A percentile compares a stretch with the other conserved stretches of the same genome.
phyloP scores from a whole-genome alignment of 2,888 invertebrate genomes.

The Furcula furcula region DNA sequence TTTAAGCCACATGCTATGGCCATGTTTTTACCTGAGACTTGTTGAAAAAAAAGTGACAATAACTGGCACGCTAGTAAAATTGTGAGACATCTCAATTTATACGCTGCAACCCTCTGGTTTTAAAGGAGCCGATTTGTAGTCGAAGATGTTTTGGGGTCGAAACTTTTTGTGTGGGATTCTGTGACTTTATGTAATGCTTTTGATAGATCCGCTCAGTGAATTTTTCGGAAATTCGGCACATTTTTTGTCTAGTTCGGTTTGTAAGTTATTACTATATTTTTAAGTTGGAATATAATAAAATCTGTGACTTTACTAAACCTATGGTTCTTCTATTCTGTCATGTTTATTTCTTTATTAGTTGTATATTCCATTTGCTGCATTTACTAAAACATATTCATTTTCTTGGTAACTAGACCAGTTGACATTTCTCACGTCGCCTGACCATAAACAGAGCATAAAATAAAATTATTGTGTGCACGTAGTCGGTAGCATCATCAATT shows the following conservation, averaged over 20 bases:
- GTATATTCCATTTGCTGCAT: too few relatives aligned
- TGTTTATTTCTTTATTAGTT: too few relatives aligned
- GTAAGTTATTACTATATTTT: too few relatives aligned
- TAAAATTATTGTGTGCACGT: constrained; percentile 9
- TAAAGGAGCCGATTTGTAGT: constrained; percentile 39
- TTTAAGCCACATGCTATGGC: constrained; percentile 58
- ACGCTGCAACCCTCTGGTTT: constrained; percentile 39
- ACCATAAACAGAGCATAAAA: constrained; percentile 3
- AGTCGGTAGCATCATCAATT: constrained; percentile 28
- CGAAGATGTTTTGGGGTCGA: constrained; percentile 9
- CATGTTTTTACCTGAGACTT: constrained; percentile 60
- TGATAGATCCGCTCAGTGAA: background rate
- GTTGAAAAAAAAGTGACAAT: constrained; percentile 69
- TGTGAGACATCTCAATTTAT: constrained; percentile 76
- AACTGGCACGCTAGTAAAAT: constrained; percentile 61
- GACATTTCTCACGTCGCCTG: background rate
- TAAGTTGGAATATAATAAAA: too few relatives aligned
- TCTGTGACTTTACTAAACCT: too few relatives aligned
- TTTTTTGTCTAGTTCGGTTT: too few relatives aligned
- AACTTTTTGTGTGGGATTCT: background rate
- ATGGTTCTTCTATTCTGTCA: too few relatives aligned
- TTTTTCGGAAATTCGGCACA: too few relatives aligned
- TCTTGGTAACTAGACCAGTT: background rate
- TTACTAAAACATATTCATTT: background rate
- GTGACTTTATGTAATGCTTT: background rate